Percentiles rank a stretch among this genome's conserved stretches.
phyloP scores from a whole-genome alignment of 2,888 invertebrate species.

The Tenthredo distinguenda region DNA sequence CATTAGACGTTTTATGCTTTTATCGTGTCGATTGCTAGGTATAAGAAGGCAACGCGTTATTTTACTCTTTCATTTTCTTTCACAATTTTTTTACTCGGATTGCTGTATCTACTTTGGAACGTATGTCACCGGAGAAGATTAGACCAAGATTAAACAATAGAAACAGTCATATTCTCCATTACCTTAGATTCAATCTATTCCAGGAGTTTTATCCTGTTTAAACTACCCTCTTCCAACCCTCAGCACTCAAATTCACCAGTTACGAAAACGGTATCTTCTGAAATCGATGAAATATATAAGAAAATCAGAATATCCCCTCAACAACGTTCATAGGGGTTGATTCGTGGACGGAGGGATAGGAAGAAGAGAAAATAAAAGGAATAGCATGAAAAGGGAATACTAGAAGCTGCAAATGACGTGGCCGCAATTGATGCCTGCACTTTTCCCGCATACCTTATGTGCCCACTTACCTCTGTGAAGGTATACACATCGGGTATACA shows the following conservation, averaged over 20 bases:
- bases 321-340: background rate
- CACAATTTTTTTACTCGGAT: background rate
- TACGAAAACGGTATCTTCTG: background rate
- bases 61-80: constrained; percentile 20
- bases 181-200: constrained; percentile 2
- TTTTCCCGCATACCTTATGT: background rate
- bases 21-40: constrained; percentile 28
- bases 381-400: background rate
- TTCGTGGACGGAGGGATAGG: background rate
- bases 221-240: background rate
- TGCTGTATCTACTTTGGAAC: background rate
- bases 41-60: constrained; percentile 13
- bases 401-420: background rate
- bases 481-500: background rate
- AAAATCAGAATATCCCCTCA: background rate
- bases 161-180: background rate
- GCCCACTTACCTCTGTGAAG: background rate
- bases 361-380: background rate
- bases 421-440: constrained; percentile 11
- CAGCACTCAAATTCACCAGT: background rate
- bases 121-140: background rate
- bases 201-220: background rate
- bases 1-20: constrained; percentile 43
- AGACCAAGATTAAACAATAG: constrained; percentile 2
- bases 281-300: background rate